Evolutionary conservation across 2,888 invertebrate genomes (phyloP), one percentile per base, ranked within the genome.

Genomic region (Dendrolimus pini): DNA sequence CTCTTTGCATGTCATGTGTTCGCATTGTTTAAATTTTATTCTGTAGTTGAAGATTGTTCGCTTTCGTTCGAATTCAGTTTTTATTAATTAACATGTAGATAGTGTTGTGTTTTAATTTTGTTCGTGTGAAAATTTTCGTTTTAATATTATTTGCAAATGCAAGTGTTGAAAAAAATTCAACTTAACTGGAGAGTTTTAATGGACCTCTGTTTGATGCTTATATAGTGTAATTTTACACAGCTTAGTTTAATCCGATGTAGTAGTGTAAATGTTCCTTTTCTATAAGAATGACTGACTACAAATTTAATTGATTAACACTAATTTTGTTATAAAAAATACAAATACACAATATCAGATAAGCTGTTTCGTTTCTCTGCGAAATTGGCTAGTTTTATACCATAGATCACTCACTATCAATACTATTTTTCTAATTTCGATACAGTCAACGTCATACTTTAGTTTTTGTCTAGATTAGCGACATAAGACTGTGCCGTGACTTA

Each of bases 1-100:
- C 75, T 76, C 73, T 75, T 75, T 85, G 89, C 89, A 89, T 89
- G 87, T 75, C 74, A 75, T 82, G 75, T 79, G 77, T 82, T 82
- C 77, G 80, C 80, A 73, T 80, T 77, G 72, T 78, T 77, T 68
- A 64, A 66, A 71, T 75, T 80, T 77, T 75, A 73, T 81, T 80
- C 73, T 61, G 74, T 74, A 75, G 74, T 65, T 61, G 61, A 74
- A 70, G 65, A 75, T 75, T 72, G 65, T 71, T 75, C 71, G 66
- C 74, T 76, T 68, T 41, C 63, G 69, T 72, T 73, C 30, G 58
- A 59, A 65, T 72, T 77, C 70, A 68, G 64, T 74, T 75, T 71
- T 67, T 66, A 68, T 69, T 65, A 64, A 71, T 75, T 75, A 66
- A 67, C 65, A 60, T 61, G 62, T 65, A 63, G 64, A 67, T 58